Base-by-base conservation (phyloP, 2,888 invertebrate genomes). In the Lordiphosa fenestrarum region DNA sequence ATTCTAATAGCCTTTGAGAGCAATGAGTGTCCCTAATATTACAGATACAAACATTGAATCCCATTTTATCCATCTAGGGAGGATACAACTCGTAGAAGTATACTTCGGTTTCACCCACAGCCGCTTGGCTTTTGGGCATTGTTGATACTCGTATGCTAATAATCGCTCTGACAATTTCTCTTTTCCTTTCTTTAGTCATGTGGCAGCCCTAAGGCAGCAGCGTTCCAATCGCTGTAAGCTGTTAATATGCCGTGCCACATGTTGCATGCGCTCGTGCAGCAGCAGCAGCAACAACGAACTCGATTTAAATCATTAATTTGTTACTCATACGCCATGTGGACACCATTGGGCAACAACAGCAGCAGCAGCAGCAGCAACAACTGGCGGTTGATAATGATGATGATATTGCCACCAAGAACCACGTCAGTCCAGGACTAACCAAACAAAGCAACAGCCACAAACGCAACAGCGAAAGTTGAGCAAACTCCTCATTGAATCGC, bases 221-320 rank as follows among this genome's bases (percentile, higher is more conserved):
- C 63, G 30, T 38, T 38, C 6, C 15, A 36, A 5, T 40, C 46
- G 64, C 72, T 56, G 72, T 46, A 56, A 58, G 67, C 60, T 65
- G 71, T 40, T 50, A 68, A 55, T 48, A 75, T 75, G 76, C 48
- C 66, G 66, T 61, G 71, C 71, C 73, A 75, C 80, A 73, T 75
- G 75, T 75, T 80, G 75, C 74, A 75, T 58, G 67, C 67, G 40
- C 21, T 41, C 69, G 63, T 71, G 65, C 65, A 59, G 65, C 64
- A 63, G 52, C 63, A 48, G 36, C 57, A 23, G 9, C 48, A 21
- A 3, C 38, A 52, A 52, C 51, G 41, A 48, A 48, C 48, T 48
- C 36, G 48, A 42, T 33, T 52, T 33, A 52, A 52, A 52, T 40
- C 42, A 38, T 48, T 38, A 48, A 48, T 38, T 41, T 37, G 39